Evolutionary conservation across 2,888 invertebrate species (phyloP), one percentile per base, ranked within the genome.

Genomic region (Limnephilus rhombicus): DNA sequence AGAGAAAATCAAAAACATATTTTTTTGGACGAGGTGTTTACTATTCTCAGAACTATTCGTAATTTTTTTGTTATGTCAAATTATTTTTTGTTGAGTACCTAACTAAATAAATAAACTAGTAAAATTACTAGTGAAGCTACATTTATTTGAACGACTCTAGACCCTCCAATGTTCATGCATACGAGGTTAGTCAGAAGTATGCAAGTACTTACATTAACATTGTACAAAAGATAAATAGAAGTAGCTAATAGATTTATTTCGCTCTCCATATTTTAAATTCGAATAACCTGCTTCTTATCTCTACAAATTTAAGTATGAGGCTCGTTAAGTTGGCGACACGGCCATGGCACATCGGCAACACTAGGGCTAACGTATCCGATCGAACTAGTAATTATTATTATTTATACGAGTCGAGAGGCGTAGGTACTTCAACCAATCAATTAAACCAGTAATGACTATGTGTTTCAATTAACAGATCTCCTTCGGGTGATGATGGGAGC

Each of bases 391-490:
- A 68, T 68, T 7, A 68, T 68, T 24, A 68, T n/a, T 24, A 68
- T 68, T 68, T 68, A 68, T 68, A 68, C 68, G 24, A 68, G 24
- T 68, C 24, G 68, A 68, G 24, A 68, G 68, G 68, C 68, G 68
- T n/a, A n/a, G n/a, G n/a, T 68, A n/a, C 68, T 7, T 24, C 24
- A 9, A 11, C 68, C 68, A 68, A 68, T 68, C 68, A 68, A 68
- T 68, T 68, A 68, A 68, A 68, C 68, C 68, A 68, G 68, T 68
- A 68, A 68, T 68, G 68, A 68, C 68, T 37, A 83, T 37, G 83
- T 34, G 83, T 83, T 83, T 83, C 83, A 83, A 83, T 83, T 83
- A 83, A 83, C 37, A 83, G 68, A 83, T 83, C 83, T 83, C 83
- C 83, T 83, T 37, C 34, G 24, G 41, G 41, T 83, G 34, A 37